Base-by-base conservation (phyloP, 2,113 vertebrate genomes). In the Planiliza haematocheilus region DNA sequence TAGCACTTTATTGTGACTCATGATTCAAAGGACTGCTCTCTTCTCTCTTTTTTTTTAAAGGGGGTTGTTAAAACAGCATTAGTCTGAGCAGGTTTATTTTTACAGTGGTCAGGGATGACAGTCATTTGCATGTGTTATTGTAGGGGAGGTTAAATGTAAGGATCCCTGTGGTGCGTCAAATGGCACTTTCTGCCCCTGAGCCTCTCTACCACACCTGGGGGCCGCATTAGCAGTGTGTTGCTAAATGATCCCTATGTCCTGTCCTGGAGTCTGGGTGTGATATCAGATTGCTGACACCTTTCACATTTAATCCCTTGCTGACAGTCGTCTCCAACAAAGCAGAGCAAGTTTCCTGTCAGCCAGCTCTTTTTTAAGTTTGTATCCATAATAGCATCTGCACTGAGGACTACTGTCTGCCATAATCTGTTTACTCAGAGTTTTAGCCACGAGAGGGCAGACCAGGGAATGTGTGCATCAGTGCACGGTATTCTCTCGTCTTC, bases 371-470 rank as follows among this genome's bases (percentile, higher is more conserved):
- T 20, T 21, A 69, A n/a, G 13, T n/a, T n/a, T 21, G 38, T 36
- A 20, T 13, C 7, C n/a, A 17, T 6, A 46, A 7, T 8, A 16
- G 24, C 16, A 7, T 39, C 2, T 17, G 18, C 51, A 0, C 17
- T 38, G 14, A 16, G 39, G 16, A 45, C 13, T 45, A 18, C 2
- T 42, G 20, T 52, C 11, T 55, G 21, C n/a, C 16, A 12, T 21
- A 17, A 52, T 34, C 7, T 16, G 42, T 74, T 30, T 7, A 58
- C 1, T 37, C 14, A 7, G 1, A 13, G 37, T 21, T 74, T 55
- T 30, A 16, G 62, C 80, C 84, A 86, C 74, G 68, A 83, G 87
- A 77, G 82, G 77, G 87, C 84, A 79, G 63, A 63, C 1, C 2
- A 74, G n/a, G 2, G 17, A 10, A 56, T 7, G 4, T 6, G 21